Evolutionary conservation across 2,113 vertebrate genomes (phyloP).

Genomic region (Ciconia stormi): DNA sequence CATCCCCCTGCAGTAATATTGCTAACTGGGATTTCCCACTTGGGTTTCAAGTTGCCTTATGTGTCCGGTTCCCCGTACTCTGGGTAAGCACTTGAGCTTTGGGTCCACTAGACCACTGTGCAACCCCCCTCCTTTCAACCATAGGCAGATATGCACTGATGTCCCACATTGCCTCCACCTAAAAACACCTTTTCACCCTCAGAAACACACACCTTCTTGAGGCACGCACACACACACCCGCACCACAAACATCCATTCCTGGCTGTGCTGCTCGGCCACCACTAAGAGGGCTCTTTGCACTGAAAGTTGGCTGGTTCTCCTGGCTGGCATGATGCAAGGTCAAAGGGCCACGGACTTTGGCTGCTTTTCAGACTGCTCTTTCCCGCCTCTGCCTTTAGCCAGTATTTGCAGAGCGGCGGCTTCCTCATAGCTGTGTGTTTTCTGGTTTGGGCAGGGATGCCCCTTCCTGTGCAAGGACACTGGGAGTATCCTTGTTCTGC

Average conservation of each 20-base stretch:
- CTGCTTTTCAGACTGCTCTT: constrained; percentile 1
- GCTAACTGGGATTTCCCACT: not conserved
- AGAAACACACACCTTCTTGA: not conserved
- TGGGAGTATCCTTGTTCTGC: not conserved
- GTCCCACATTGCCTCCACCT: not conserved
- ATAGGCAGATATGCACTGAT: too few relatives aligned
- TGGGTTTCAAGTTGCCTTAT: not conserved
- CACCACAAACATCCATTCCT: not conserved
- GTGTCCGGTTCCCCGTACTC: not conserved
- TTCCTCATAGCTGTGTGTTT: not conserved
- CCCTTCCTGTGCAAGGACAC: not conserved
- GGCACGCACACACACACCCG: rapidly evolving
- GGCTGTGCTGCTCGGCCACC: not conserved
- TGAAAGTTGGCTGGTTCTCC: not conserved
- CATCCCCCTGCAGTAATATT: too few relatives aligned
- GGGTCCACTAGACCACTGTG: rapidly evolving
- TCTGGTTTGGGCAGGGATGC: not conserved
- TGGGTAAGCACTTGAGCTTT: not conserved
- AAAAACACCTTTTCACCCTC: rapidly evolving
- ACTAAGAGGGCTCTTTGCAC: not conserved
- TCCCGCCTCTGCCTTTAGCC: not conserved
- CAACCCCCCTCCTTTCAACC: not conserved
- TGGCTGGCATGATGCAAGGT: not conserved
- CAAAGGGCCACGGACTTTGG: not conserved
- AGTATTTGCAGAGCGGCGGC: not conserved